Evolutionary conservation across 2,113 vertebrate genomes (phyloP).

Genomic region (Mungos mungo): DNA sequence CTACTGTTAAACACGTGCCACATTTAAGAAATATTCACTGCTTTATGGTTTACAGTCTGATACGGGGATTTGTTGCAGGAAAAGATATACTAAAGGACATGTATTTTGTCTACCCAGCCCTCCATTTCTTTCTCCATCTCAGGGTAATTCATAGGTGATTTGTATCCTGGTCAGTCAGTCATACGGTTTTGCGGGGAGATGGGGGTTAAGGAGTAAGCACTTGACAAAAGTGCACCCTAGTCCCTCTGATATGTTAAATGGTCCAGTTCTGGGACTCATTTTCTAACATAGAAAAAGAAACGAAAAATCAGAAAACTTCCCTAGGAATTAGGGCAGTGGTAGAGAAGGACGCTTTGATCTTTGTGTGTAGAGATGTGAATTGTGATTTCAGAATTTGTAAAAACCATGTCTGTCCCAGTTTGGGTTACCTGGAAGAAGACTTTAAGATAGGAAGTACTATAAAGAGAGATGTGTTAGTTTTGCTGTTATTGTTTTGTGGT

Average conservation of each 20-base stretch:
- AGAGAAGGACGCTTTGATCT: neutral
- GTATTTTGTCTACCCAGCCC: neutral
- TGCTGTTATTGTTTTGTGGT: neutral
- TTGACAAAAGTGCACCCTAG: neutral
- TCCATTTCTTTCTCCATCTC: neutral
- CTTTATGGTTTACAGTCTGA: neutral
- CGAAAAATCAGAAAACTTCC: neutral
- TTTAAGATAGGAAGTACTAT: neutral
- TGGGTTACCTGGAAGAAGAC: neutral
- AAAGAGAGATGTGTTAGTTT: neutral
- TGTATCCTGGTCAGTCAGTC: too few species aligned
- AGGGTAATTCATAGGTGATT: neutral
- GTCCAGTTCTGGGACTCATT: neutral
- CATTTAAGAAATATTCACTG: neutral
- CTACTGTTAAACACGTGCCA: neutral
- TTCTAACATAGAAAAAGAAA: neutral
- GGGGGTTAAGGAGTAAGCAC: neutral
- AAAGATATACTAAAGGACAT: neutral
- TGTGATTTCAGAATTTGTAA: neutral
- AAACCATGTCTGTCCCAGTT: too few species aligned
- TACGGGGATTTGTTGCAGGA: neutral
- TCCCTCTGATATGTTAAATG: neutral
- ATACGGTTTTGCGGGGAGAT: too few species aligned
- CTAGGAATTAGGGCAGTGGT: neutral
- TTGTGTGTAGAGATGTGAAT: neutral